phyloP scores from a whole-genome alignment of 2,113 vertebrate genomes.

The Halcyon malimbica region DNA sequence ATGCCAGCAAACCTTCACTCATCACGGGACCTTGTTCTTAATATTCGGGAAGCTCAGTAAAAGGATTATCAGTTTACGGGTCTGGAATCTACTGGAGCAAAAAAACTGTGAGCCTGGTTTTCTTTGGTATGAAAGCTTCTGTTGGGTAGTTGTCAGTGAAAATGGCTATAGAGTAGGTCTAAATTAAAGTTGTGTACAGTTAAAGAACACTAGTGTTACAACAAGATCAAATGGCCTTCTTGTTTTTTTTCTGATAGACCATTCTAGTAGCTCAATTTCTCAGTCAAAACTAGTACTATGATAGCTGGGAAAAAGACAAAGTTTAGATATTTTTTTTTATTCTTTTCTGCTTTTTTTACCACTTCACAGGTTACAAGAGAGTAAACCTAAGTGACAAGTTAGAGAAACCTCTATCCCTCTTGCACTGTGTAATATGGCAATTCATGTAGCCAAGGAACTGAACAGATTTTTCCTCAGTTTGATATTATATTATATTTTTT shows the following conservation, averaged over 20 bases:
- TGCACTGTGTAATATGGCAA: neutral
- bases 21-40: rapidly evolving
- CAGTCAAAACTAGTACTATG: neutral
- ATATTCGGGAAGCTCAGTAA: neutral
- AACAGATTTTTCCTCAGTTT: conserved; percentile 57
- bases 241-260: neutral
- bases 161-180: neutral
- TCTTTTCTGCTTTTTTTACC: neutral
- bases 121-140: neutral
- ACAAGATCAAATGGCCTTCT: neutral
- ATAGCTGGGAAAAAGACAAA: neutral
- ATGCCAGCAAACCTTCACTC: neutral
- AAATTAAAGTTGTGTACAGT: neutral
- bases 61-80: neutral
- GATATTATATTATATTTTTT: conserved; percentile 63
- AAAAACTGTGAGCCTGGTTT: neutral
- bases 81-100: neutral
- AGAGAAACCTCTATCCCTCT: neutral
- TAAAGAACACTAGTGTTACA: neutral
- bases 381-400: neutral
- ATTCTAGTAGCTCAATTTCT: neutral
- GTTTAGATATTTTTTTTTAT: neutral
- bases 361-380: neutral
- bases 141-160: neutral
- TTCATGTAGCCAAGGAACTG: neutral